phyloP scores from a whole-genome alignment of 2,888 invertebrate species.

The Slavum lentiscoides region DNA sequence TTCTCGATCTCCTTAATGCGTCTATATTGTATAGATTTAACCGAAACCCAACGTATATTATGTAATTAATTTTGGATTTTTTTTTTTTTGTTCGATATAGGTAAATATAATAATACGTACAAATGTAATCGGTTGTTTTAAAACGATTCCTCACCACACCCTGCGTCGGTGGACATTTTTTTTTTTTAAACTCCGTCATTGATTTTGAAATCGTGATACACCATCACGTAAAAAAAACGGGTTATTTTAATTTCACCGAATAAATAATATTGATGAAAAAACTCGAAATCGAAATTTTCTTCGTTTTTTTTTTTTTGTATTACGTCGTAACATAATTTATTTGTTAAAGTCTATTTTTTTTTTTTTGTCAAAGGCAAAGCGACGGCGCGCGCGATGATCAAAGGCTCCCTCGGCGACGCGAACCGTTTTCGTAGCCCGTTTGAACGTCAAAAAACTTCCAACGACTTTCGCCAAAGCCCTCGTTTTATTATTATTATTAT shows the following conservation, averaged over 20 bases:
- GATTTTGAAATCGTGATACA: too few species aligned
- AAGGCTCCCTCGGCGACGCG: constrained; percentile 26
- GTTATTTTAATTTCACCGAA: background rate
- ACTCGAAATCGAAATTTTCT: background rate
- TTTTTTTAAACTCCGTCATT: too few species aligned
- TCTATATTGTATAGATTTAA: too few species aligned
- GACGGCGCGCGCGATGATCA: constrained; percentile 6
- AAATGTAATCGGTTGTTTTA: too few species aligned
- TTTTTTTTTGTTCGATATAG: too few species aligned
- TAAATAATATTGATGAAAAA: background rate
- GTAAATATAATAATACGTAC: too few species aligned
- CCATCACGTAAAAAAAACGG: background rate
- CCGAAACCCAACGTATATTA: too few species aligned
- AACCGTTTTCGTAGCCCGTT: background rate
- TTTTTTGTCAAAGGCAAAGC: background rate
- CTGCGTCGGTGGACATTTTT: too few species aligned
- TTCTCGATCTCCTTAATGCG: too few species aligned
- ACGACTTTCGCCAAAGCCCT: background rate
- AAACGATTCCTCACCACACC: too few species aligned
- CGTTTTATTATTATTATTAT: background rate
- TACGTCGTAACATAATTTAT: constrained; percentile 23
- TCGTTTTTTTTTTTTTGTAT: background rate
- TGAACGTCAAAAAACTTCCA: constrained; percentile 1
- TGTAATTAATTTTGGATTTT: too few species aligned
- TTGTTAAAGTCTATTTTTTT: background rate